Evolutionary conservation across 2,888 invertebrate genomes (phyloP).

Genomic region (Pristionchus exspectatus): DNA sequence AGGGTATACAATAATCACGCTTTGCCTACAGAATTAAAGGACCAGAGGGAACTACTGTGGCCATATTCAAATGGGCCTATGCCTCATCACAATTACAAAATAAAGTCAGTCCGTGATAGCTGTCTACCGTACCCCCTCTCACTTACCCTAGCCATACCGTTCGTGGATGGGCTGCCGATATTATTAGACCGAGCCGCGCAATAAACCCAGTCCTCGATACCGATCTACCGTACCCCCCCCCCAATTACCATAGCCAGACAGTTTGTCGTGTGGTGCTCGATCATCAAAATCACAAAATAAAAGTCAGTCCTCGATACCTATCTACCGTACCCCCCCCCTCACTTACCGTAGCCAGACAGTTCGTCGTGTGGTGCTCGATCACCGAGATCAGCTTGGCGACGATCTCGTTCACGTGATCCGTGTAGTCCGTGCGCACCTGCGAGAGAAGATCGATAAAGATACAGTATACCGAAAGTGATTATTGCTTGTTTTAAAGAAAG

Average conservation of each 20-base stretch:
- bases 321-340: neutral
- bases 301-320: neutral
- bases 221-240: neutral
- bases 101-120: no score
- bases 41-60: no score
- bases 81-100: no score
- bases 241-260: slow-evolving; percentile 84
- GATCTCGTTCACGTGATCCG: slow-evolving; percentile 93
- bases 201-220: neutral
- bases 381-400: slow-evolving; percentile 92
- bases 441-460: slow-evolving; percentile 30
- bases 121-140: no score
- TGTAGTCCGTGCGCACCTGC: slow-evolving; percentile 79
- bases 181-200: no score
- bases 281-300: slow-evolving; percentile 90
- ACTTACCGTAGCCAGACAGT: slow-evolving; percentile 84
- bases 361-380: slow-evolving; percentile 89
- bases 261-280: slow-evolving; percentile 89
- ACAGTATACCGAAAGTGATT: neutral
- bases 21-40: no score
- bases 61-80: no score
- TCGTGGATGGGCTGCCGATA: no score
- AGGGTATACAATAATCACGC: no score
- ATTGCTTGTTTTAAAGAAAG: no score
- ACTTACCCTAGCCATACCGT: no score